These are phyloP conservation scores for Tragelaphus imberbis DNA, from an alignment of 2,113 vertebrate genomes.

Conservation along the genomic window DNA sequence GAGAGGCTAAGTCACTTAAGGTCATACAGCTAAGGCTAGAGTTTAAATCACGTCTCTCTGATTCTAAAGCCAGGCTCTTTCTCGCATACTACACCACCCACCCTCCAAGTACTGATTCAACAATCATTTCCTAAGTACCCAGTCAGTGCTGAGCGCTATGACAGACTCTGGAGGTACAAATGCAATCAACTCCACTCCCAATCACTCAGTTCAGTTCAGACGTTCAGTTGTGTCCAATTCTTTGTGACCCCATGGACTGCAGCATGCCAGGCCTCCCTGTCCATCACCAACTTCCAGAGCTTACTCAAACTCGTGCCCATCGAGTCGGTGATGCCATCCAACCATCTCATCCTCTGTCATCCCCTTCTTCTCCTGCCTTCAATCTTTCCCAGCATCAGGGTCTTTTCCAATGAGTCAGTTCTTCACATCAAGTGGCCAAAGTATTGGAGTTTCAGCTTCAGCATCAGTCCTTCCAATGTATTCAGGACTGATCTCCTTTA, in stretches of 20 bases:
- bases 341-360: neutral
- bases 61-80: neutral
- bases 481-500: neutral
- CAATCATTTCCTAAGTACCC: neutral
- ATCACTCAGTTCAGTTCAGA: neutral
- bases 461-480: neutral
- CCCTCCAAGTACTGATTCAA: neutral
- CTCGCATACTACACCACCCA: neutral
- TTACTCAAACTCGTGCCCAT: neutral
- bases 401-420: neutral
- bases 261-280: neutral
- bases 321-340: neutral
- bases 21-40: neutral
- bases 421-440: neutral
- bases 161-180: neutral
- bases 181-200: neutral
- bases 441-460: neutral
- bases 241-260: neutral
- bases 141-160: neutral
- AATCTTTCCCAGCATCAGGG: neutral
- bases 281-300: neutral
- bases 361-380: neutral
- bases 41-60: neutral
- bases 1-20: neutral
- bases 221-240: rapidly evolving